Base-by-base conservation (phyloP, 2,797 vertebrate species). In the Etheostoma perlongum region DNA sequence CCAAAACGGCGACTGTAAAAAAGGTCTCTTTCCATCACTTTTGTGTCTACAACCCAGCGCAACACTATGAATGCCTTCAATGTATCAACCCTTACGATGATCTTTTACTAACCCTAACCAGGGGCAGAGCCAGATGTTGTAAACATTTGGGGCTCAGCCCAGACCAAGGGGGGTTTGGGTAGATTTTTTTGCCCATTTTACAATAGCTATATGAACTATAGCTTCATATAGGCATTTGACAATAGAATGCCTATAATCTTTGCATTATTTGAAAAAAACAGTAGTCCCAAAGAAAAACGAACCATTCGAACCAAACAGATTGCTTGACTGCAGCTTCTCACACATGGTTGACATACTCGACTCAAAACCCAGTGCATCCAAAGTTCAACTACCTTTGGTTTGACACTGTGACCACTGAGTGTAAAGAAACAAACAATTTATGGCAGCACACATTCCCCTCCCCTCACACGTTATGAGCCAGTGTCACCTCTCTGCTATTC, bases 401-500 rank as follows among this genome's bases (percentile, higher is more conserved):
- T 5, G 55, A 65, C 57, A 46, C 10, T 1, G 15, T 60, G 67
- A 71, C 27, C 6, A 16, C 57, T 40, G 59, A 80, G 55, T 10
- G 36, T 40, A 79, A 27, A 25, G 48, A 58, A 40, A 76, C 14
- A 36, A 66, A 72, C 19, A 52, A 65, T 84, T 85, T 65, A 77
- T 70, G 46, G 53, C 42, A 6, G 8, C 67, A 21, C 18, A 2
- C 65, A 2, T 30, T 40, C 57, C 2, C 44, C 30, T 15, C 21
- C 44, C n/a, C 15, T 6, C 60, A 8, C 4, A 44, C 42, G 42
- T 42, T 42, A 74, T 79, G 74, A 82, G 71, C 76, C 85, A 84
- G 78, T 74, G 84, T 89, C 82, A 85, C 84, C 84, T 76, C 84
- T 79, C 67, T 48, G 36, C 49, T 61, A 7, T 47, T 53, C 47